Percentiles rank a stretch among this genome's conserved stretches.
Evolutionary conservation across 2,113 vertebrate species (phyloP).

Genomic region (Plotosus lineatus): DNA sequence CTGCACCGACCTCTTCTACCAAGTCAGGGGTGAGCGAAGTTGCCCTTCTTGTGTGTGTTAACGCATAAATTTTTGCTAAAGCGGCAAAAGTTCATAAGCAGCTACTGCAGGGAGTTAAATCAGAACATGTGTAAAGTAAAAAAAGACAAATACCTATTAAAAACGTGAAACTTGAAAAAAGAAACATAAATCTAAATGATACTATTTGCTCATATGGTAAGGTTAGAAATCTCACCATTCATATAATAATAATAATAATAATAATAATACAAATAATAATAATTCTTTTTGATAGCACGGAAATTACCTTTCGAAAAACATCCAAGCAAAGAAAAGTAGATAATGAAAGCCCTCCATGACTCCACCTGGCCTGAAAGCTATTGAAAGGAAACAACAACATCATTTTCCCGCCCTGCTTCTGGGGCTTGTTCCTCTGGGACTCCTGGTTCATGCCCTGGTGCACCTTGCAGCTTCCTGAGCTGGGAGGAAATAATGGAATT

Average conservation of each 20-base stretch:
- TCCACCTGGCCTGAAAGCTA: conserved; percentile 59
- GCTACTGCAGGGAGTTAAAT: not conserved
- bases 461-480: conserved; percentile 76
- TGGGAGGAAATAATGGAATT: conserved; percentile 86
- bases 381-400: conserved; percentile 54
- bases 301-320: not conserved
- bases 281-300: too few relatives aligned
- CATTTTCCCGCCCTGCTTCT: conserved; percentile 45
- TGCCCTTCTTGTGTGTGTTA: conserved; percentile 47
- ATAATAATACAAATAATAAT: too few relatives aligned
- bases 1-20: conserved; percentile 39
- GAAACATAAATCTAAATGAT: not conserved
- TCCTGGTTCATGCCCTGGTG: conserved; percentile 52
- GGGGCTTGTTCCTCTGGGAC: conserved; percentile 53
- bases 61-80: conserved; percentile 50
- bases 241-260: too few relatives aligned
- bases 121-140: conserved; percentile 15
- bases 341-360: conserved; percentile 49
- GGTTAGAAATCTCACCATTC: not conserved
- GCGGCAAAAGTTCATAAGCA: conserved; percentile 23
- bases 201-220: not conserved
- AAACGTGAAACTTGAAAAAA: not conserved
- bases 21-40: conserved; percentile 47
- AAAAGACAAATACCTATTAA: not conserved
- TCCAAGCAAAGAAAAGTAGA: conserved; percentile 32